These are phyloP conservation scores for Catharus fuscescens DNA, from an alignment of 2,113 vertebrate species.

Conservation along the genomic window DNA sequence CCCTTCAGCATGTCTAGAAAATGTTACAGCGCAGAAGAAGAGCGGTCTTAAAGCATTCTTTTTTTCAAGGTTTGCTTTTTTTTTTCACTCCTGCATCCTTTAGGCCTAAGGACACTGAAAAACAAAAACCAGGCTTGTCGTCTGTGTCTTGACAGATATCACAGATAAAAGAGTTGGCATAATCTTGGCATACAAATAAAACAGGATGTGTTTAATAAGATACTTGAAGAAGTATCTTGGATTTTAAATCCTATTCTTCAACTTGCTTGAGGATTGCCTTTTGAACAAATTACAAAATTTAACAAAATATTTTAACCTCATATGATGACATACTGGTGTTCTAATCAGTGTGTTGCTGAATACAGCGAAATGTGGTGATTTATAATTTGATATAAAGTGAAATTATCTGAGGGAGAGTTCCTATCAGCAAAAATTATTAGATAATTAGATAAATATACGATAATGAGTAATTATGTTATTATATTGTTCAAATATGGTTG, in stretches of 20 bases:
- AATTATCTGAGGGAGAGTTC: neutral
- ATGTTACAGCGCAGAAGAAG: neutral
- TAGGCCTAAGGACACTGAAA: conserved; percentile 33
- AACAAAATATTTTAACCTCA: conserved; percentile 18
- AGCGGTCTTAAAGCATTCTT: neutral
- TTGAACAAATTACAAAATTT: conserved; percentile 37
- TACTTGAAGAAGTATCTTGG: conserved; percentile 43
- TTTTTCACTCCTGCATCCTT: neutral
- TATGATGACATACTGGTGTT: neutral
- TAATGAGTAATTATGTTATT: neutral
- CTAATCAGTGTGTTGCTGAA: neutral
- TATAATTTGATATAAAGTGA: neutral
- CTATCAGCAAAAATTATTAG: conserved; percentile 3
- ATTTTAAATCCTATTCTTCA: conserved; percentile 11
- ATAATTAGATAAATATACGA: neutral
- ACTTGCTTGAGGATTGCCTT: conserved; percentile 21
- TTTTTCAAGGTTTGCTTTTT: neutral
- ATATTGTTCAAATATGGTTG: neutral
- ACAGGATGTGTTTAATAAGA: conserved; percentile 59
- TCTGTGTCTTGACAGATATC: conserved; percentile 53
- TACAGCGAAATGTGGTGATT: neutral
- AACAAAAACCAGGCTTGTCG: conserved; percentile 35
- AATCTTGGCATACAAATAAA: conserved; percentile 36
- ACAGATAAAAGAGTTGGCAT: conserved; percentile 44
- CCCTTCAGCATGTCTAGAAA: neutral